phyloP scores from a whole-genome alignment of 2,797 vertebrate species.

The Tauraco hartlaubi region DNA sequence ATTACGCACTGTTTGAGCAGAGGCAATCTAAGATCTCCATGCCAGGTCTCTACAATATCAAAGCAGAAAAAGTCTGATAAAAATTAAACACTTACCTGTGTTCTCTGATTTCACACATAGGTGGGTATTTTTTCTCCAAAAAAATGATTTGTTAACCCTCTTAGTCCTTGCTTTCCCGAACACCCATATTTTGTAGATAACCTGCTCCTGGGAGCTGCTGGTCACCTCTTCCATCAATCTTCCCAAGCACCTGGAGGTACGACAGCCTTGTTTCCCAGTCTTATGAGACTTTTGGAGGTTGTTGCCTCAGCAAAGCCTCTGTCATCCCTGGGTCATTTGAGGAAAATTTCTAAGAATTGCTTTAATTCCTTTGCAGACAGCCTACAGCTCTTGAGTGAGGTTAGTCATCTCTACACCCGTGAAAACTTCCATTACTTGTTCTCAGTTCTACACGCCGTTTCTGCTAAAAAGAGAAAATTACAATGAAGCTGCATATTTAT shows the following conservation, averaged over 20 bases:
- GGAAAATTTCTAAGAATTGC: not conserved
- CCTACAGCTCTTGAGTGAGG: not conserved
- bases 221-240: not conserved
- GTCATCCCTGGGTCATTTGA: not conserved
- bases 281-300: not conserved
- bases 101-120: not conserved
- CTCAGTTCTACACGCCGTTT: not conserved
- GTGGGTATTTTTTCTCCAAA: not conserved
- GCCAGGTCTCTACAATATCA: not conserved
- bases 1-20: not conserved
- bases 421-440: not conserved
- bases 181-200: not conserved
- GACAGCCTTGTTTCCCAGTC: not conserved
- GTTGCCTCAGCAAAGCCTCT: not conserved
- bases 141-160: not conserved
- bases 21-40: not conserved
- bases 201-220: not conserved
- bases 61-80: not conserved
- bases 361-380: not conserved
- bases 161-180: not conserved
- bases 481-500: constrained; percentile 5
- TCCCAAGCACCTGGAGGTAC: not conserved
- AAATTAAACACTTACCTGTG: constrained; percentile 29
- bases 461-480: constrained; percentile 12
- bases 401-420: not conserved